Conservation (phyloP, 2,113 vertebrate genomes). For the Lutjanus erythropterus region DNA sequence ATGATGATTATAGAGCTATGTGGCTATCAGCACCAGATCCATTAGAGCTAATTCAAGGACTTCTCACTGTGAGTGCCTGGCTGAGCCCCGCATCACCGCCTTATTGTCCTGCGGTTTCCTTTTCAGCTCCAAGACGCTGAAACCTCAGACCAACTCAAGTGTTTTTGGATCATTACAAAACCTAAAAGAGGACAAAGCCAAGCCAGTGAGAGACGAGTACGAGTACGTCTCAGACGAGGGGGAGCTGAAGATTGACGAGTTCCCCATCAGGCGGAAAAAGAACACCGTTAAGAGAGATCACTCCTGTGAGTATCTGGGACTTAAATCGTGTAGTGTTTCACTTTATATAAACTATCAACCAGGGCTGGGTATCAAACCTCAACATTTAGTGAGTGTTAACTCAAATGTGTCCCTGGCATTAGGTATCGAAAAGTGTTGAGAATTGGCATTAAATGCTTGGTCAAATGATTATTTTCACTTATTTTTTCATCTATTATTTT, state of each 20-base stretch:
- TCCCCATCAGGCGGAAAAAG: slow-evolving; percentile 98
- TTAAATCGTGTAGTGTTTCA: not conserved
- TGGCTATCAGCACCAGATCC: slow-evolving; percentile 48
- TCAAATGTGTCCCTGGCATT: not conserved
- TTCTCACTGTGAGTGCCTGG: slow-evolving; percentile 24
- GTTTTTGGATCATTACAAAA: slow-evolving; percentile 97
- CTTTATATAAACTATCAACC: slow-evolving; percentile 3
- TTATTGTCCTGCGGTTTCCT: slow-evolving; percentile 63
- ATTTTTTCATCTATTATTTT: not conserved
- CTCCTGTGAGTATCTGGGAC: slow-evolving; percentile 89
- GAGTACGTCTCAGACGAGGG: slow-evolving; percentile 98
- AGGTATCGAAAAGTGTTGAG: not conserved
- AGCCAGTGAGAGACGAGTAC: slow-evolving; percentile 96
- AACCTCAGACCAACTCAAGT: slow-evolving; percentile 91
- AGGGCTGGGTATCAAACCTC: slow-evolving; percentile 1
- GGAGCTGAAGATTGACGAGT: slow-evolving; percentile 98
- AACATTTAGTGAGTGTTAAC: not conserved
- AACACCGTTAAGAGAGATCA: slow-evolving; percentile 92
- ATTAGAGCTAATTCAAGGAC: slow-evolving; percentile 61
- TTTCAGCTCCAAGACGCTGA: slow-evolving; percentile 92
- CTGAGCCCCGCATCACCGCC: slow-evolving; percentile 21
- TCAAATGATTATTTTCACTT: not conserved
- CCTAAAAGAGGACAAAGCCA: slow-evolving; percentile 96
- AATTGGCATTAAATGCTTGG: not conserved
- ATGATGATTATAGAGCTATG: slow-evolving; percentile 50